Base-by-base conservation (phyloP, 2,888 invertebrate genomes). In the Xestia ashworthii region DNA sequence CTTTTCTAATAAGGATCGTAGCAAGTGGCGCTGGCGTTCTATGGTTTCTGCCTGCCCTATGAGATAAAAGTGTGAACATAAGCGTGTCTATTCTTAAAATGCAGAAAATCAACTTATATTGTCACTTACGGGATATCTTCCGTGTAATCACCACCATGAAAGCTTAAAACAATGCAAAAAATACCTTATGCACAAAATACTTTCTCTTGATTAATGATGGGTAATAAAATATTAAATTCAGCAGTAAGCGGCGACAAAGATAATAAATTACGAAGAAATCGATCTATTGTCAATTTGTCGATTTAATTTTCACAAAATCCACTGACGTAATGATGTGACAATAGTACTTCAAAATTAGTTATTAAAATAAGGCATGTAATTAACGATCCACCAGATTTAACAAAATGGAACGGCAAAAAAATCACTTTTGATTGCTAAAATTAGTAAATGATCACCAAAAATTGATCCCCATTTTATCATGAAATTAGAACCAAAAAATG, bases 121-220 rank as follows among this genome's bases (percentile, higher is more conserved):
- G 32, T n/a, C n/a, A n/a, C n/a, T n/a, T n/a, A n/a, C n/a, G n/a
- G n/a, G n/a, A n/a, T n/a, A n/a, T n/a, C n/a, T n/a, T n/a, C n/a
- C n/a, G n/a, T n/a, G n/a, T n/a, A n/a, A n/a, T n/a, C n/a, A n/a
- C n/a, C n/a, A n/a, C 32, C 32, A 3, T 32, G 32, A 32, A 32
- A 32, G 32, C 32, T 32, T 2, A 32, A 32, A 32, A 32, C 32
- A 32, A 32, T 32, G 32, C 32, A 32, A 3, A 32, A 32, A 32
- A 32, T 32, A 32, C 1, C 32, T 32, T 32, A 80, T n/a, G 38
- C 55, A 44, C 3, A 60, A 76, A 83, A 58, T n/a, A 85, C 85
- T 83, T 85, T 83, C 85, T 81, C 85, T 71, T 32, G 9, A 38
- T 74, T 69, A 22, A 65, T n/a, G n/a, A 38, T 66, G 12, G n/a